These are phyloP conservation scores for Mormyrus hasselquistii DNA, from an alignment of 2,797 vertebrate species.

Conservation along the genomic window DNA sequence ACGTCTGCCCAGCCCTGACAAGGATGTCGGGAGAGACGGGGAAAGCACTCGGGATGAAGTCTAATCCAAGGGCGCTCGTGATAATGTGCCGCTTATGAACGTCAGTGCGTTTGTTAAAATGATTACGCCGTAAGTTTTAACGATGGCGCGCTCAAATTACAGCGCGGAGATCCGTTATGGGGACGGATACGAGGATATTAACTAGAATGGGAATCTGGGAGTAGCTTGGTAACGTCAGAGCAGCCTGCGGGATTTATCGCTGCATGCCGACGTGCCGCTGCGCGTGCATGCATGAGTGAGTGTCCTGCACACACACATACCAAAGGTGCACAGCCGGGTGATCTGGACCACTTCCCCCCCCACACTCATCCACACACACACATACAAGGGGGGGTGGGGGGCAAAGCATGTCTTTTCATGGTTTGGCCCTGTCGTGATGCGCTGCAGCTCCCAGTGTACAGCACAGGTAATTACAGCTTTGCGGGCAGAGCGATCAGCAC, in stretches of 20 bases:
- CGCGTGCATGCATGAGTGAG: not conserved
- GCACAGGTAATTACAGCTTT: slow-evolving; percentile 71
- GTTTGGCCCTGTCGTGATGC: slow-evolving; percentile 62
- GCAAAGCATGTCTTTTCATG: slow-evolving; percentile 60
- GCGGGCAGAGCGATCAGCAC: slow-evolving; percentile 66
- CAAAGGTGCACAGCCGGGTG: slow-evolving; percentile 58
- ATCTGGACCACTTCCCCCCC: slow-evolving; percentile 52
- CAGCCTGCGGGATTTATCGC: not conserved
- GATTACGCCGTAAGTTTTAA: slow-evolving; percentile 10
- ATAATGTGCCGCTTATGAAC: slow-evolving; percentile 1
- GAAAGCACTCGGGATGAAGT: not conserved
- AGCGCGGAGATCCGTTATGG: not conserved
- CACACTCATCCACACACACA: not conserved
- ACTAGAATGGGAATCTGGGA: not conserved
- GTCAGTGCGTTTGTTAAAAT: not conserved
- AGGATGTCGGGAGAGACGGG: not conserved
- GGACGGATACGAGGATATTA: not conserved
- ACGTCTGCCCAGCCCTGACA: not conserved
- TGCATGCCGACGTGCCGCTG: not conserved
- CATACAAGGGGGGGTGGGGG: not conserved
- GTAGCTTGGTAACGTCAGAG: not conserved
- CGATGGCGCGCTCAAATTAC: not conserved
- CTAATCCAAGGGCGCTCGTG: not conserved
- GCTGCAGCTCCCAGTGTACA: slow-evolving; percentile 69
- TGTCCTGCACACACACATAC: slow-evolving; percentile 20